These are phyloP conservation scores for Diachasmimorpha longicaudata DNA, from an alignment of 1,140 invertebrate species.

Conservation along the genomic window DNA sequence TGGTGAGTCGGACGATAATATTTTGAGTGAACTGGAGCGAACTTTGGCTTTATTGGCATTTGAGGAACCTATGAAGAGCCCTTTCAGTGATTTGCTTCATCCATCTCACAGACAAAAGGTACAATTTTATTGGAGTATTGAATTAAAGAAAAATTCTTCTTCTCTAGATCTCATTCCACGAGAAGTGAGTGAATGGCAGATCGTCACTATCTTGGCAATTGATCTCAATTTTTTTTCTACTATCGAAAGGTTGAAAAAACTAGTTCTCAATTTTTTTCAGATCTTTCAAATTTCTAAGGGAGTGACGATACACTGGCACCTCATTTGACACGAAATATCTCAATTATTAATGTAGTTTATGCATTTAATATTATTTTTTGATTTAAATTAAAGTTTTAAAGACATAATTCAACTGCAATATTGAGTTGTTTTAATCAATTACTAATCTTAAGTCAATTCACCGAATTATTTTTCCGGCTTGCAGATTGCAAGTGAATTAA, in stretches of 20 bases:
- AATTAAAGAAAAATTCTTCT: neutral
- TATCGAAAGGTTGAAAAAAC: too few relatives aligned
- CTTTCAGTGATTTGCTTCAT: constrained; percentile 94
- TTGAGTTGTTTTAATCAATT: constrained; percentile 9
- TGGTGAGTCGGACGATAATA: constrained; percentile 85
- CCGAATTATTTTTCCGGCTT: constrained; percentile 39
- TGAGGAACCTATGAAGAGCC: constrained; percentile 92
- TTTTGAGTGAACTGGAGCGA: constrained; percentile 78
- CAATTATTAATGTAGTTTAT: too few relatives aligned
- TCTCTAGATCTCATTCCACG: too few relatives aligned
- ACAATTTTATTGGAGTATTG: constrained; percentile 29
- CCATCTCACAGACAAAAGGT: constrained; percentile 93
- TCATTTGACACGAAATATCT: too few relatives aligned
- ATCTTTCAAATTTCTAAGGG: too few relatives aligned
- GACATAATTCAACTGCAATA: neutral
- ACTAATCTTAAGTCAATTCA: neutral
- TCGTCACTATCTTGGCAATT: too few relatives aligned
- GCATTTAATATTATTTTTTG: too few relatives aligned
- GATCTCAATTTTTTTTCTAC: too few relatives aligned
- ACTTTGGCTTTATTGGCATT: constrained; percentile 95
- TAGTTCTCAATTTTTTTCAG: too few relatives aligned
- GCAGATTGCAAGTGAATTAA: constrained; percentile 95
- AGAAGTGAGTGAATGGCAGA: too few relatives aligned
- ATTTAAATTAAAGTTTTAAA: too few relatives aligned
- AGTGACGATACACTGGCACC: too few relatives aligned